Conservation (phyloP, 2,113 vertebrate genomes). For the Bujurquina vittata region DNA sequence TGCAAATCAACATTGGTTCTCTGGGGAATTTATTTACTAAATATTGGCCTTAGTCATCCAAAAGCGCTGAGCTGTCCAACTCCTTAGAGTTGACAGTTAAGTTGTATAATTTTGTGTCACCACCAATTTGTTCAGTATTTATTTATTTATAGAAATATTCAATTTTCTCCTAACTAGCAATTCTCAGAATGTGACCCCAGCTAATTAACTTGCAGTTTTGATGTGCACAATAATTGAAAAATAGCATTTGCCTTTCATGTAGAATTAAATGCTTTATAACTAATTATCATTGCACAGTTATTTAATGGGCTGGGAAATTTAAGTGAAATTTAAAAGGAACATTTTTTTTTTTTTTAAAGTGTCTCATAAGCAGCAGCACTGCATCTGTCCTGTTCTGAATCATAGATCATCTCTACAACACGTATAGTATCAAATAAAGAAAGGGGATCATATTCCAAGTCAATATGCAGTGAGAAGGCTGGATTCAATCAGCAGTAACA, state of each 20-base stretch:
- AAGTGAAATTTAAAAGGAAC: background rate
- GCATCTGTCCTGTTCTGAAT: background rate
- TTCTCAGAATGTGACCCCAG: constrained; percentile 1
- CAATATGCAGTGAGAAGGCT: background rate
- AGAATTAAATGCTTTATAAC: constrained; percentile 15
- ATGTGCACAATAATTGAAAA: background rate
- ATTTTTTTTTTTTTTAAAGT: too few species aligned
- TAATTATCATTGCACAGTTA: constrained; percentile 4
- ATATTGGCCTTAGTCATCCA: constrained; percentile 17
- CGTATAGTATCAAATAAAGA: background rate
- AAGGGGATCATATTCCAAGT: constrained; percentile 8
- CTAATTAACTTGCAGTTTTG: constrained; percentile 20
- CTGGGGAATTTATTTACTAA: constrained; percentile 40
- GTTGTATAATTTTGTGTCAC: background rate
- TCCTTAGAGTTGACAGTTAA: constrained; percentile 24
- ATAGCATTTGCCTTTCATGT: background rate
- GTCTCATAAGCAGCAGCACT: background rate
- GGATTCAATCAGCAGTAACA: background rate
- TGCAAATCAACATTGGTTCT: constrained; percentile 26
- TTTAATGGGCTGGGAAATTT: background rate
- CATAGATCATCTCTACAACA: constrained; percentile 1
- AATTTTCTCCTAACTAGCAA: constrained; percentile 7
- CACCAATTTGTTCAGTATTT: background rate
- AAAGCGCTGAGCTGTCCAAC: background rate
- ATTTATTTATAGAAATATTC: background rate